Base-by-base conservation (phyloP, 1,140 invertebrate species). In the Euborellia annulipes region DNA sequence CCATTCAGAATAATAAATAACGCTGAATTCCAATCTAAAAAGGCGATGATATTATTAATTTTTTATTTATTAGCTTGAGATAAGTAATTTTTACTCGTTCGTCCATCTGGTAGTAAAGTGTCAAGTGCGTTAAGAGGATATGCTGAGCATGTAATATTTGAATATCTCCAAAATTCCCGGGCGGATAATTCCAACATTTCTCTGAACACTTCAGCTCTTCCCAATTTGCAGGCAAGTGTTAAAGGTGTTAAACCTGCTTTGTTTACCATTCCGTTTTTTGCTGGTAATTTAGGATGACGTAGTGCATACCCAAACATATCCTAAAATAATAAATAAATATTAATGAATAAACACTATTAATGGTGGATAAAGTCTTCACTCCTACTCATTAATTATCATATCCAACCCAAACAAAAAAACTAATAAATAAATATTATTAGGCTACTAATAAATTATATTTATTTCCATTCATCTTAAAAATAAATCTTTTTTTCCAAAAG, bases 291-390 rank as follows among this genome's bases (percentile, higher is more conserved):
- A 3, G 92, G 92, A 68, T 98, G 95, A 38, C 90, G 73, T 3
- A 97, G 70, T 9, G 93, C 93, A 66, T 97, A 97, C 19, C 90
- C 90, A 60, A 96, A 98, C 92, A 98, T 97, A 54, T 91, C 88
- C 92, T 95, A 60, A 2, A 62, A 58, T 16, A 49, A 52, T 27
- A 48, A 46, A 42, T n/a, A 30, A 45, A 50, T n/a, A n/a, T n/a
- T n/a, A n/a, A 16, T 30, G 16, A 18, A 17, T 3, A 14, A 44
- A 46, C 20, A 42, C 36, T n/a, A 47, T 4, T 16, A 32, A 21
- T 8, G 42, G 13, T 3, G 13, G 6, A 47, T 19, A 14, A 11
- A 20, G 30, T 32, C 21, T 37, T 18, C 23, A 38, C 38, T 36
- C 11, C 20, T 13, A 36, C 48, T 34, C 16, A 9, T 16, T 23